Evolutionary conservation across 2,113 vertebrate species (phyloP).

Genomic region (Corvus cornix): DNA sequence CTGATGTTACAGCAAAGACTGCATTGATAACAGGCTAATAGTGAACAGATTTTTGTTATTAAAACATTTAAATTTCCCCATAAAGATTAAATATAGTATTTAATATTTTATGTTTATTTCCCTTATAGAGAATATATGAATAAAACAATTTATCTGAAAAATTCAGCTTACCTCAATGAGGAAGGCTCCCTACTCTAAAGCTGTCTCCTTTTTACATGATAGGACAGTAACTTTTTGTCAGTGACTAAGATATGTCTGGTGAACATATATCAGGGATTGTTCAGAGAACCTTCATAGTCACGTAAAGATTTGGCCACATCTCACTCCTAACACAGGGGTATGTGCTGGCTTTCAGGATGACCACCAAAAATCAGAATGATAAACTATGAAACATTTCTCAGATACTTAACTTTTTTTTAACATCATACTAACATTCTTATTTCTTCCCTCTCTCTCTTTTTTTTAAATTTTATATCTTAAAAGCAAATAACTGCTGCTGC

Average conservation of each 20-base stretch:
- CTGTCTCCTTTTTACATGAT: background rate
- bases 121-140: background rate
- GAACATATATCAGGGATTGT: background rate
- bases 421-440: background rate
- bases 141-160: background rate
- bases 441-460: rapidly evolving
- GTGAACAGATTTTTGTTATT: background rate
- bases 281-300: background rate
- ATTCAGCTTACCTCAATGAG: background rate
- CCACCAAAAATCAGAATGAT: background rate
- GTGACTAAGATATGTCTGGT: background rate
- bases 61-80: background rate
- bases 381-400: background rate
- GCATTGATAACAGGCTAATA: background rate
- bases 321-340: background rate
- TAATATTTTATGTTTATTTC: background rate
- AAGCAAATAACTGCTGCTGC: background rate
- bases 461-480: background rate
- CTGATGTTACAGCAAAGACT: background rate
- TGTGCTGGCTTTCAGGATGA: background rate
- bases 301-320: background rate
- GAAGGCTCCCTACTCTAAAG: background rate
- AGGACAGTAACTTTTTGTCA: background rate
- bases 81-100: background rate
- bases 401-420: background rate